Evolutionary conservation across 2,113 vertebrate genomes (phyloP), one percentile per base, ranked within the genome.

Genomic region (Ceratotherium simum): DNA sequence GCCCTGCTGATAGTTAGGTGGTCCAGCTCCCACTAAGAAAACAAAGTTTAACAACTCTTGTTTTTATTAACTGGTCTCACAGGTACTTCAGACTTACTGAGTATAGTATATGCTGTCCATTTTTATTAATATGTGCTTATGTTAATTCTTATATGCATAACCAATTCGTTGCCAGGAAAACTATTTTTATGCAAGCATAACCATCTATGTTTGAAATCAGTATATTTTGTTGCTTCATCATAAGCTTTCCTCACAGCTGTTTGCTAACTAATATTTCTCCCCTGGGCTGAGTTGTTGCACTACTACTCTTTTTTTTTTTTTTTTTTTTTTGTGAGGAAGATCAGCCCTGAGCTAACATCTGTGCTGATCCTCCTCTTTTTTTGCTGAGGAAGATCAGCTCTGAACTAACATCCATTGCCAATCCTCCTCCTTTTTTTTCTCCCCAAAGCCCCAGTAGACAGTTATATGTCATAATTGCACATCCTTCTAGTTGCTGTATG

Each of bases 201-300:
- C 6, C 73, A 16, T 9, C 46, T 95, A 36, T 33, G 10, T 93
- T 70, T 39, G 56, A 91, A 96, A 84, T 96, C 0, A 81, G 60
- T 95, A 1, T 23, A n/a, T 20, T 25, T 84, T 93, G 18, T 1
- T 29, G 1, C 17, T 70, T 42, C 72, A 78, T 69, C 51, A 64
- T 69, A 83, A 91, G 80, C 13, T 81, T 96, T 81, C 2, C 54
- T 31, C 93, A 56, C 33, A 75, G 31, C 3, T 20, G 31, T 91
- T 93, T 65, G 13, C 64, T 78, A 76, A 36, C 3, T 54, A 70
- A 12, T 25, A 16, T 78, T 96, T 97, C 95, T 85, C 27, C 79
- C 31, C 86, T 62, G 5, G 1, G 21, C 20, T 39, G 42, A 80
- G 54, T 60, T 81, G 33, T 92, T 97, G 80, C 23, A 97, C n/a